Percentiles rank a stretch among this genome's conserved stretches.
phyloP scores from a whole-genome alignment of 2,888 invertebrate genomes.

The Parnassius mnemosyne region DNA sequence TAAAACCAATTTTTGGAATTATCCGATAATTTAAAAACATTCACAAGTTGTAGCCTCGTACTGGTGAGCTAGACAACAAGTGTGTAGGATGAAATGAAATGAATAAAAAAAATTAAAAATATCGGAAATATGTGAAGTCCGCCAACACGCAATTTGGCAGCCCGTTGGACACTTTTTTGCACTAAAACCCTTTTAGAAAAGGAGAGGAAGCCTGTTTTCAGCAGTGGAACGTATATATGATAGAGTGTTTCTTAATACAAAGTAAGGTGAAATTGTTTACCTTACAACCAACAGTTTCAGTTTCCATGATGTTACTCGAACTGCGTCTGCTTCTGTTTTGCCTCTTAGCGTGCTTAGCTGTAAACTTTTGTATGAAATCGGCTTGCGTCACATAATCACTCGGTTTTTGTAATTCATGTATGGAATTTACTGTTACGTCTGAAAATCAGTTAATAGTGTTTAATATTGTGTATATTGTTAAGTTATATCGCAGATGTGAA shows the following conservation, averaged over 20 bases:
- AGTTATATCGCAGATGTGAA: too few species aligned
- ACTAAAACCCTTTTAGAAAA: too few species aligned
- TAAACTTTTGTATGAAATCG: conserved; percentile 76
- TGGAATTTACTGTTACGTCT: conserved; percentile 63
- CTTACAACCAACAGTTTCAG: conserved; percentile 28
- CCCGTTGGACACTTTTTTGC: too few species aligned
- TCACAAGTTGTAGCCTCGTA: too few species aligned
- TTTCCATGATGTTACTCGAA: conserved; percentile 37
- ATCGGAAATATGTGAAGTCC: neutral
- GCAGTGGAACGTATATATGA: too few species aligned
- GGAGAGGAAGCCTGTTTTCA: too few species aligned
- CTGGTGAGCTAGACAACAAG: too few species aligned
- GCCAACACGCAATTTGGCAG: too few species aligned
- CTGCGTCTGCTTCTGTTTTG: conserved; percentile 13
- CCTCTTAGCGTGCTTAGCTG: conserved; percentile 46
- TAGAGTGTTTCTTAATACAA: too few species aligned
- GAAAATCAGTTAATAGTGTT: conserved; percentile 30
- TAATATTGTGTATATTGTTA: too few species aligned
- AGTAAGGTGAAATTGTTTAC: conserved; percentile 8
- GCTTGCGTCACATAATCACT: conserved; percentile 70
- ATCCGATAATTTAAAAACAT: too few species aligned
- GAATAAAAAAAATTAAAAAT: neutral
- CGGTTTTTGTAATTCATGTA: conserved; percentile 68
- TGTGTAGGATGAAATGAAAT: neutral
- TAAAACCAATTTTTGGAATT: too few species aligned